Conservation (phyloP, 2,113 vertebrate species). For the Cardinalis cardinalis region DNA sequence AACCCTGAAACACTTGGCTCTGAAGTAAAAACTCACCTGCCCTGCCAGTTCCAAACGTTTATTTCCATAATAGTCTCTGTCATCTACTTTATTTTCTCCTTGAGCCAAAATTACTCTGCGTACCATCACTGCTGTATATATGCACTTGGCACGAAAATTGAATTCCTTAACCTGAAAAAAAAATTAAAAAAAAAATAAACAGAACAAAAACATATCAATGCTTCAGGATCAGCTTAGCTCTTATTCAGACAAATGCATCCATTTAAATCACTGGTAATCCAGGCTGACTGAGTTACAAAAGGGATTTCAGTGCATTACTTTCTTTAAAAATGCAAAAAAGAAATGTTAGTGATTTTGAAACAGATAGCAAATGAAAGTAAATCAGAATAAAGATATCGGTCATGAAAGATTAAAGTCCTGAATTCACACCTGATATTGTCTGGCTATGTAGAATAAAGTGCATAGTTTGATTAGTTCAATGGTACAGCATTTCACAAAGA, state of each 20-base stretch:
- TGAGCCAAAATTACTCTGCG: constrained; percentile 96
- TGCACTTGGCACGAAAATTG: constrained; percentile 96
- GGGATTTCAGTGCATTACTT: neutral
- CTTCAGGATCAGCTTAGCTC: neutral
- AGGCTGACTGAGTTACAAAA: neutral
- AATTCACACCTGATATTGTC: neutral
- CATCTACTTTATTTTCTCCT: constrained; percentile 95
- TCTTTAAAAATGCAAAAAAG: neutral
- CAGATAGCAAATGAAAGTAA: neutral
- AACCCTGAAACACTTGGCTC: neutral
- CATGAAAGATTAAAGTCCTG: neutral
- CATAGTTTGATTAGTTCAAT: neutral
- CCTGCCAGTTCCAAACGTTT: constrained; percentile 96
- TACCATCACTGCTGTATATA: constrained; percentile 97
- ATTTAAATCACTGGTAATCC: neutral
- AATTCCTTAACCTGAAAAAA: constrained; percentile 92
- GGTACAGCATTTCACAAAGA: neutral
- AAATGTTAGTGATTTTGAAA: neutral
- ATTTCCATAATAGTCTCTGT: constrained; percentile 98
- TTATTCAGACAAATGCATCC: neutral
- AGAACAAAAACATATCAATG: neutral
- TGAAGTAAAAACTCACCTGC: constrained; percentile 77
- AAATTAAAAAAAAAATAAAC: neutral
- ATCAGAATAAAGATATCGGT: neutral
- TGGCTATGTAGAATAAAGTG: neutral